A percentile compares a stretch with the other conserved stretches of the same genome.
Evolutionary conservation across 2,888 invertebrate species (phyloP).

Genomic region (Diloba caeruleocephala): DNA sequence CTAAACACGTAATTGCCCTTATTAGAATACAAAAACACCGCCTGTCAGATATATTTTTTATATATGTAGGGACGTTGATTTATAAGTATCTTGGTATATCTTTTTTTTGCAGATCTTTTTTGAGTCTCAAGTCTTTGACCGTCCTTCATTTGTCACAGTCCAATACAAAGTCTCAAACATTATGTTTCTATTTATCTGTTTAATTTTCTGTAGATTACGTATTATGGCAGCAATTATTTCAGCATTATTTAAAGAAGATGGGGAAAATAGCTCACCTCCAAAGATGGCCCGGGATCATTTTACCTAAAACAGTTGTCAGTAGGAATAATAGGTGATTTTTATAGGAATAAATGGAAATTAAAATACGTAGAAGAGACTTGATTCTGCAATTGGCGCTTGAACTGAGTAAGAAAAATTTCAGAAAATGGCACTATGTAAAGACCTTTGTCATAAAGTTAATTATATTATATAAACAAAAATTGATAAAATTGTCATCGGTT

Average conservation of each 20-base stretch:
- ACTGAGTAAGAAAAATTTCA: too few relatives aligned
- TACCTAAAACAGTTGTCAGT: too few relatives aligned
- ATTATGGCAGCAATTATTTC: conserved; percentile 2
- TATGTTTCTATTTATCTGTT: background rate
- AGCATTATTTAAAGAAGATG: conserved; percentile 6
- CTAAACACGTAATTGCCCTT: conserved; percentile 73
- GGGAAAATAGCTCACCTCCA: too few relatives aligned
- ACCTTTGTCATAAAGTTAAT: too few relatives aligned
- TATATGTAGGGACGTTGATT: conserved; percentile 48
- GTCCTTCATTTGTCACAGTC: conserved; percentile 45
- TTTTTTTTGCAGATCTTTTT: conserved; percentile 46
- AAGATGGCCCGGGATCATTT: too few relatives aligned
- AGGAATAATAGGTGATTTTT: too few relatives aligned
- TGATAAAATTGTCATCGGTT: too few relatives aligned
- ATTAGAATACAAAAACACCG: conserved; percentile 39
- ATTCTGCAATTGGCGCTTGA: too few relatives aligned
- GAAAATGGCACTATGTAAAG: too few relatives aligned
- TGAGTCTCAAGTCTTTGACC: conserved; percentile 50
- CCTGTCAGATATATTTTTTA: conserved; percentile 54
- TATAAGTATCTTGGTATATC: conserved; percentile 45
- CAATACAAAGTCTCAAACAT: conserved; percentile 8
- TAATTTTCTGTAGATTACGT: background rate
- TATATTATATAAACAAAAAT: too few relatives aligned
- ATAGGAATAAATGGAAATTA: too few relatives aligned
- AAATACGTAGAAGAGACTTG: too few relatives aligned